Evolutionary conservation across 2,113 vertebrate species (phyloP).

Genomic region (Stigmatopora argus): DNA sequence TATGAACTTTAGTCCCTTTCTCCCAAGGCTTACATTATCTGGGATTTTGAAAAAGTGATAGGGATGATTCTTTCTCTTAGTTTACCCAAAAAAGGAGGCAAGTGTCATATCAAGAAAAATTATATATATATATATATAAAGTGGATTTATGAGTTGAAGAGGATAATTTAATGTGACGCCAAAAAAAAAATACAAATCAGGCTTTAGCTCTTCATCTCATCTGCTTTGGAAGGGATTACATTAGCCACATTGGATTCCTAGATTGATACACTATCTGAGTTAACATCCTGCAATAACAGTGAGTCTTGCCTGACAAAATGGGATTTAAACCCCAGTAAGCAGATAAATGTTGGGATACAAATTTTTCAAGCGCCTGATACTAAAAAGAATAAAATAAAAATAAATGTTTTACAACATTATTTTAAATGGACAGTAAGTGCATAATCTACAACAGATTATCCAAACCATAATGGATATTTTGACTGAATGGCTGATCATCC

Average conservation of each 20-base stretch:
- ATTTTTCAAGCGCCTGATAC: not conserved
- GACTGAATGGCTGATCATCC: not conserved
- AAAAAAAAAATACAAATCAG: slow-evolving; percentile 22
- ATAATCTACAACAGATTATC: slow-evolving; percentile 22
- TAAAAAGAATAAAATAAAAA: not conserved
- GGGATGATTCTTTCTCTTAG: too few relatives aligned
- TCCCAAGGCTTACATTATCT: too few relatives aligned
- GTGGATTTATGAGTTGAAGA: not conserved
- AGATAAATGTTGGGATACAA: slow-evolving; percentile 25
- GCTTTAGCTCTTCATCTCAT: slow-evolving; percentile 35
- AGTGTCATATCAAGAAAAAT: too few relatives aligned
- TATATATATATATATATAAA: not conserved
- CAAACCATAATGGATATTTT: slow-evolving; percentile 16
- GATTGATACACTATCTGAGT: slow-evolving; percentile 29
- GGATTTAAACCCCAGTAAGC: slow-evolving; percentile 21
- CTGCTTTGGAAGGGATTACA: slow-evolving; percentile 45
- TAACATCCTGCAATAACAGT: slow-evolving; percentile 10
- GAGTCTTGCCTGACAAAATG: slow-evolving; percentile 27
- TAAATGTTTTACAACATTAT: slow-evolving; percentile 1
- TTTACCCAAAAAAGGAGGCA: too few relatives aligned
- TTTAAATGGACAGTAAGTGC: slow-evolving; percentile 5
- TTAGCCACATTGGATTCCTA: slow-evolving; percentile 35
- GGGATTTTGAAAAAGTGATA: too few relatives aligned
- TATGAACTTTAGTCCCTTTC: too few relatives aligned
- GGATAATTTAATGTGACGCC: slow-evolving; percentile 30